Percentiles rank a stretch among this genome's conserved stretches.
phyloP scores from a whole-genome alignment of 2,797 vertebrate species.

The Geotrypetes seraphini region DNA sequence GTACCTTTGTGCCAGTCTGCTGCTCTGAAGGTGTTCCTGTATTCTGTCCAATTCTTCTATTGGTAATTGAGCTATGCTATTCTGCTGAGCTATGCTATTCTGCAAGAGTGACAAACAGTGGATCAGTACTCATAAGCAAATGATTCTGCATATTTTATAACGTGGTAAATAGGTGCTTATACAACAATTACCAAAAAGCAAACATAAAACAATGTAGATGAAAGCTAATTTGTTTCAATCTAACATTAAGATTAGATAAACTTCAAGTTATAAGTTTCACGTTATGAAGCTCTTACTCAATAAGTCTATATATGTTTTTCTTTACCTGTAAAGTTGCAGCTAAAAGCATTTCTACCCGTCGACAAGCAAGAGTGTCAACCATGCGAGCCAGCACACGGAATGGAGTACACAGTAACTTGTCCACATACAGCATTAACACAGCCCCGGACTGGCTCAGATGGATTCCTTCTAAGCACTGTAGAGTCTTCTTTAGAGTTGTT shows the following conservation, averaged over 20 bases:
- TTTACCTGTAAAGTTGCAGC: constrained; percentile 86
- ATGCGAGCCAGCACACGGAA: constrained; percentile 90
- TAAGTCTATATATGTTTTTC: no score
- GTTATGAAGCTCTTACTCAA: no score
- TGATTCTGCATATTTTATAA: rapidly evolving
- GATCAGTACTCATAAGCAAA: not conserved
- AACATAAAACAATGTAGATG: no score
- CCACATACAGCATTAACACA: constrained; percentile 82
- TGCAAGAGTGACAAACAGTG: constrained; percentile 36
- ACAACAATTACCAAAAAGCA: not conserved
- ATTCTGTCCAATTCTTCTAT: constrained; percentile 85
- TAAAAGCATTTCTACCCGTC: constrained; percentile 92
- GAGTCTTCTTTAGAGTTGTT: constrained; percentile 82
- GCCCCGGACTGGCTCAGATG: constrained; percentile 95
- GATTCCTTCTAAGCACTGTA: constrained; percentile 93
- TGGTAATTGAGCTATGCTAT: constrained; percentile 82
- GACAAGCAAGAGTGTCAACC: constrained; percentile 92
- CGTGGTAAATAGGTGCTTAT: not conserved
- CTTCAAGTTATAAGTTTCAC: no score
- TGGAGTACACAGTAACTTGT: constrained; percentile 83
- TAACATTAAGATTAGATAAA: no score
- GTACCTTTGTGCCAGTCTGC: constrained; percentile 85
- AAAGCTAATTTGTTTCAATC: no score
- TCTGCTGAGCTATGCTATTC: constrained; percentile 88
- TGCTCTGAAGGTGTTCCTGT: constrained; percentile 86